Conservation (phyloP, 2,113 vertebrate genomes). For the Otolemur garnettii region DNA sequence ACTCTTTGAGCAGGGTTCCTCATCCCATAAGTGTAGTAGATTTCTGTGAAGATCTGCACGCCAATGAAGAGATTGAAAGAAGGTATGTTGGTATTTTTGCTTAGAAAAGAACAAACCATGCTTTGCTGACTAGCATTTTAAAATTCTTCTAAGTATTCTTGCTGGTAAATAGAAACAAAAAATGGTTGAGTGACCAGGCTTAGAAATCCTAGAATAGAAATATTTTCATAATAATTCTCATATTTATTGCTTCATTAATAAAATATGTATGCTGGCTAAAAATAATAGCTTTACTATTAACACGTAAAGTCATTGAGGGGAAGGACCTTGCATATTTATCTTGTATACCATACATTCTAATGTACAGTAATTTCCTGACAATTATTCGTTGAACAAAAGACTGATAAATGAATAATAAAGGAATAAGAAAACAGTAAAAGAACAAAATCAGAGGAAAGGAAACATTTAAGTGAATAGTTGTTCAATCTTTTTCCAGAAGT, state of each 20-base stretch:
- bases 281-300: background rate
- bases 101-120: background rate
- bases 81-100: background rate
- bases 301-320: background rate
- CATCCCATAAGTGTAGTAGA: background rate
- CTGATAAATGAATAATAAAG: background rate
- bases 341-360: background rate
- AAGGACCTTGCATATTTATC: background rate
- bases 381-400: background rate
- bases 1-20: background rate
- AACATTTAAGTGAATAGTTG: background rate
- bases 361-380: background rate
- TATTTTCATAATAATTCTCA: background rate
- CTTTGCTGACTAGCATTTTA: background rate
- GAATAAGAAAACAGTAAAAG: background rate
- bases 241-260: background rate
- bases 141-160: background rate
- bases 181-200: background rate
- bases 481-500: background rate
- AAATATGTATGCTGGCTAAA: background rate
- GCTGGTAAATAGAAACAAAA: background rate
- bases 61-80: background rate
- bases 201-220: background rate
- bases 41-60: background rate
- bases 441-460: background rate